Evolutionary conservation across 2,797 vertebrate genomes (phyloP).

Genomic region (Crenichthys baileyi): DNA sequence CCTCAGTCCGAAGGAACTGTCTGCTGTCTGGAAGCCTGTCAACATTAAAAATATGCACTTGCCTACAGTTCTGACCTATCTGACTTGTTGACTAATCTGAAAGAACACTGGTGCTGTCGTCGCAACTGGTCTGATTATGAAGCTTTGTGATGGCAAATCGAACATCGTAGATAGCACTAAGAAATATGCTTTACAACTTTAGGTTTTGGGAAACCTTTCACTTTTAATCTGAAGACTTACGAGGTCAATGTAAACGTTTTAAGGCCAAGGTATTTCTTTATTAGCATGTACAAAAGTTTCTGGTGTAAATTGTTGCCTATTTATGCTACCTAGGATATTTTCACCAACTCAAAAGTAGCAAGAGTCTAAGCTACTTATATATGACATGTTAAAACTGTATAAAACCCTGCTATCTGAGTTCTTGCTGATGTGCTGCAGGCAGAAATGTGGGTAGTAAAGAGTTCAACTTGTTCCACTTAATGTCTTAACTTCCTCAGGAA

Average conservation of each 20-base stretch:
- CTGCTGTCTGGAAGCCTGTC: not conserved
- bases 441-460: not conserved
- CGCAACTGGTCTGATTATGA: not conserved
- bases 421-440: not conserved
- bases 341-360: not conserved
- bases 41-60: not conserved
- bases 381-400: not conserved
- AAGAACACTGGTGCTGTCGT: not conserved
- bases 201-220: too few relatives aligned
- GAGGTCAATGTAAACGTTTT: too few relatives aligned
- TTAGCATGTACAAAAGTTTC: too few relatives aligned
- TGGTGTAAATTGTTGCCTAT: too few relatives aligned
- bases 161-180: not conserved
- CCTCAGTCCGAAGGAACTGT: not conserved
- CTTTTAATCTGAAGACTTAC: not conserved
- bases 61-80: not conserved
- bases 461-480: conserved; percentile 19
- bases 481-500: conserved; percentile 7
- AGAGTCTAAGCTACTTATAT: not conserved
- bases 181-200: not conserved
- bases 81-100: not conserved
- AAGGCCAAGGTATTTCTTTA: too few relatives aligned
- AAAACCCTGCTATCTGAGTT: not conserved
- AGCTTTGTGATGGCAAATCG: not conserved
- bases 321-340: too few relatives aligned